These are phyloP conservation scores for Aphis gossypii DNA, from an alignment of 1,140 invertebrate species.

Conservation along the genomic window DNA sequence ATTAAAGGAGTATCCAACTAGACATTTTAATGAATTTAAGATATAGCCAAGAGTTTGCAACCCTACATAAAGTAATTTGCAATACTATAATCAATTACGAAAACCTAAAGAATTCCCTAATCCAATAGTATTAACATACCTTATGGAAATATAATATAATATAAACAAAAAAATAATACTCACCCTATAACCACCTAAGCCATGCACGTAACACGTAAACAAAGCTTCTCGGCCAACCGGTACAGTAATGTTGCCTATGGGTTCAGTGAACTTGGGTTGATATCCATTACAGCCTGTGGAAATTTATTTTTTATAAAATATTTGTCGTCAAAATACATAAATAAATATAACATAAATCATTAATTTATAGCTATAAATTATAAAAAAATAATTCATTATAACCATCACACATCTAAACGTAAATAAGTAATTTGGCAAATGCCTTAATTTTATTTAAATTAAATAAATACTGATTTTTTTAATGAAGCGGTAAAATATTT, in stretches of 20 bases:
- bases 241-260: slow-evolving; percentile 83
- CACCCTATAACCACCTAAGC: slow-evolving; percentile 89
- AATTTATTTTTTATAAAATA: background rate
- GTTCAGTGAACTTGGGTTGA: slow-evolving; percentile 84
- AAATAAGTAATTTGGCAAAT: background rate
- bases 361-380: background rate
- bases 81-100: background rate
- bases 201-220: slow-evolving; percentile 85
- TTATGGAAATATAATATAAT: background rate
- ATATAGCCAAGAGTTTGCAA: background rate
- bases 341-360: background rate
- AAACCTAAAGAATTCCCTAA: background rate
- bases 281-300: slow-evolving; percentile 67
- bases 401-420: no score
- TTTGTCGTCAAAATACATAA: background rate
- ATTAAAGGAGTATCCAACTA: slow-evolving; percentile 17
- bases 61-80: background rate
- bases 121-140: background rate
- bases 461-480: background rate
- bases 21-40: slow-evolving; percentile 31
- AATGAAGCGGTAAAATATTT: background rate
- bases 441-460: background rate
- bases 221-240: slow-evolving; percentile 84
- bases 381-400: background rate
- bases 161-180: slow-evolving; percentile 64